Evolutionary conservation across 2,888 invertebrate genomes (phyloP).

Genomic region (Geotrupes spiniger): DNA sequence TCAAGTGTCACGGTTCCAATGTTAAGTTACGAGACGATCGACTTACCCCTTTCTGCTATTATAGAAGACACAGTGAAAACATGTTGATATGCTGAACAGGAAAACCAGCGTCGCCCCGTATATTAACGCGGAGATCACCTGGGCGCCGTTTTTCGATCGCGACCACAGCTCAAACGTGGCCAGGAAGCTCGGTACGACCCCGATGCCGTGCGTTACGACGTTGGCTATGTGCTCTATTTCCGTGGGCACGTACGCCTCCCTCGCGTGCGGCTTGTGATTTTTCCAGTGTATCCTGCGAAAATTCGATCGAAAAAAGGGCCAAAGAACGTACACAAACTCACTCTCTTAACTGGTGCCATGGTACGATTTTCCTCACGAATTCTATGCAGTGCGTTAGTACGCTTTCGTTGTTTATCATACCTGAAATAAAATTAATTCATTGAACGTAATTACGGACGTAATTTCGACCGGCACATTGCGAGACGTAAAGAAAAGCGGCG

Average conservation of each 20-base stretch:
- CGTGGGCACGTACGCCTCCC: constrained; percentile 84
- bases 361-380: constrained; percentile 31
- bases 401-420: constrained; percentile 43
- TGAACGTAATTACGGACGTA: not conserved
- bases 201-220: constrained; percentile 86
- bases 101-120: constrained; percentile 84
- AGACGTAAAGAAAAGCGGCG: too few relatives aligned
- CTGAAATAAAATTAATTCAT: constrained; percentile 29
- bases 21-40: too few relatives aligned
- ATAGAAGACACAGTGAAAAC: constrained; percentile 87
- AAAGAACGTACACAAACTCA: constrained; percentile 32
- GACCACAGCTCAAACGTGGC: constrained; percentile 73
- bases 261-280: constrained; percentile 70
- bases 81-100: constrained; percentile 84
- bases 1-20: too few relatives aligned
- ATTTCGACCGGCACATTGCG: not conserved
- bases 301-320: constrained; percentile 6
- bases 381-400: constrained; percentile 37
- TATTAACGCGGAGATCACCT: constrained; percentile 77
- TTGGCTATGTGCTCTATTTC: constrained; percentile 88
- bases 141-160: constrained; percentile 69
- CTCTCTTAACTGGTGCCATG: constrained; percentile 40
- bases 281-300: constrained; percentile 62
- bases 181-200: constrained; percentile 81
- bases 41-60: constrained; percentile 59